phyloP scores from a whole-genome alignment of 2,113 vertebrate species.

The Sarotherodon lohbergeri region DNA sequence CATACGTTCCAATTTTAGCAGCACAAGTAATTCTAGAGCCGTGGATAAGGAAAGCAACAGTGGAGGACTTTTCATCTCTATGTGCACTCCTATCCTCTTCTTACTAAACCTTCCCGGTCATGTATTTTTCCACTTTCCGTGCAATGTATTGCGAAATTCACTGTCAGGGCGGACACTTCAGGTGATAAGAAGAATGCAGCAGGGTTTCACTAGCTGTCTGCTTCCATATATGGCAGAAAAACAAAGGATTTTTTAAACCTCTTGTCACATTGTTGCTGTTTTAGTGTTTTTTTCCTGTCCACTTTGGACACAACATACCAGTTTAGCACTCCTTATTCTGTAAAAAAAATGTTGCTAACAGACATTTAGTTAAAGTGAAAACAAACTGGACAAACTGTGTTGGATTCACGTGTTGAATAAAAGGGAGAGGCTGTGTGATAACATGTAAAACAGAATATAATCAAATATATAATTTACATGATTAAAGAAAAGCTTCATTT shows the following conservation, averaged over 20 bases:
- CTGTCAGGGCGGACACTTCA: not conserved
- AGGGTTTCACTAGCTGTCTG: not conserved
- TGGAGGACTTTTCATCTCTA: conserved; percentile 28
- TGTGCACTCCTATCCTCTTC: not conserved
- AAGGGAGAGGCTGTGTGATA: not conserved
- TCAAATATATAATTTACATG: not conserved
- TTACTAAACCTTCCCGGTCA: not conserved
- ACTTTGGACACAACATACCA: not conserved
- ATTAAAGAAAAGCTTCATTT: not conserved
- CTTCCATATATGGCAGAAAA: not conserved
- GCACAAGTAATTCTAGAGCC: conserved; percentile 33
- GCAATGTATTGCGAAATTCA: not conserved
- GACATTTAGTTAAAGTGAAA: not conserved
- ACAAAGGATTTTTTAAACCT: not conserved
- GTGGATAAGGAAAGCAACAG: conserved; percentile 20
- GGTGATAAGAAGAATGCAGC: not conserved
- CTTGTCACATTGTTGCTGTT: not conserved
- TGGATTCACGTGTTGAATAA: not conserved
- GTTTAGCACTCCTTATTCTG: not conserved
- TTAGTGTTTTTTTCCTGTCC: not conserved
- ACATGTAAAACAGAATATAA: not conserved
- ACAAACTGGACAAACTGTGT: not conserved
- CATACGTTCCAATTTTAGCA: conserved; percentile 22
- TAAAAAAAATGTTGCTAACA: not conserved
- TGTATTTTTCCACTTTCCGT: not conserved